Percentiles rank a stretch among this genome's conserved stretches.
phyloP scores from a whole-genome alignment of 2,888 invertebrate species.

The Boloria euphrosyne region DNA sequence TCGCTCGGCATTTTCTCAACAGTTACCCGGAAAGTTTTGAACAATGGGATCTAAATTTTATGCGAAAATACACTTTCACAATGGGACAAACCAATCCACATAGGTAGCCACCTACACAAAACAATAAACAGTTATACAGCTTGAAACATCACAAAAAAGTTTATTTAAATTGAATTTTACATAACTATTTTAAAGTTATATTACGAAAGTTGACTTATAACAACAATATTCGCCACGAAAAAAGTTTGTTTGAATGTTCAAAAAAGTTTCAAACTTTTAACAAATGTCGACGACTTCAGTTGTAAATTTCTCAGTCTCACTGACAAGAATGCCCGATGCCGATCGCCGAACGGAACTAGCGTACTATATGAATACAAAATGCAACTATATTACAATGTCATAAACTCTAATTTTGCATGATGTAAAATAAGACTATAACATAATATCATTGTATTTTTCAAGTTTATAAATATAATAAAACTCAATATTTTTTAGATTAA shows the following conservation, averaged over 20 bases:
- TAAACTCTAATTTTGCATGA: constrained; percentile 9
- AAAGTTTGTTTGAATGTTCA: constrained; percentile 52
- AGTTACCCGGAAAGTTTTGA: constrained; percentile 70
- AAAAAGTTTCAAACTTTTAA: constrained; percentile 65
- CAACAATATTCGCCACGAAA: constrained; percentile 28
- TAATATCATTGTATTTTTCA: neutral
- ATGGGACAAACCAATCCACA: constrained; percentile 62
- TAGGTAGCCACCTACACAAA: constrained; percentile 76
- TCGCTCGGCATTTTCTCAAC: constrained; percentile 63
- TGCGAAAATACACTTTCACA: constrained; percentile 81
- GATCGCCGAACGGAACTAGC: constrained; percentile 35
- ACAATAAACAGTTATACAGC: constrained; percentile 73
- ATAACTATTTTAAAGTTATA: constrained; percentile 15
- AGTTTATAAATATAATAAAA: neutral
- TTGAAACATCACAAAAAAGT: constrained; percentile 53
- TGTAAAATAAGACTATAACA: neutral
- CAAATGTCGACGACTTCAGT: constrained; percentile 65
- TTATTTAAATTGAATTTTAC: constrained; percentile 40
- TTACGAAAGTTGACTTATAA: constrained; percentile 17
- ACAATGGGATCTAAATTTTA: constrained; percentile 80
- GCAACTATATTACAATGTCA: neutral
- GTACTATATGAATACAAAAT: constrained; percentile 22
- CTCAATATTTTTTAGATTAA: neutral
- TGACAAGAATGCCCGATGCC: constrained; percentile 53
- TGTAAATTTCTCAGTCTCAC: constrained; percentile 63